phyloP scores from a whole-genome alignment of 2,888 invertebrate genomes.

The Scaptomyza reducta region DNA sequence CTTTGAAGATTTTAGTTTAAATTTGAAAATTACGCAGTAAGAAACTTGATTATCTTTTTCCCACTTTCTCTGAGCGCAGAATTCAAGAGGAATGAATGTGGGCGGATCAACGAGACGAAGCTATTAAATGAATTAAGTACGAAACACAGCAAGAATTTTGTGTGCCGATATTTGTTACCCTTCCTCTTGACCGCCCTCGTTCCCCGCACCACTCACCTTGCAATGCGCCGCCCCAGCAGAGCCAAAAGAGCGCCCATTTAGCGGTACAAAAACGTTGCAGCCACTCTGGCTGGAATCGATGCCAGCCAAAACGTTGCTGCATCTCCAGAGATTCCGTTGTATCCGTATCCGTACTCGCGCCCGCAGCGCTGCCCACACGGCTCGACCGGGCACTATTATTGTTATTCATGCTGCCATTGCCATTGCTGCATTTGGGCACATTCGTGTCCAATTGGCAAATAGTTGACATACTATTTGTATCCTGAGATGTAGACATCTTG shows the following conservation, averaged over 20 bases:
- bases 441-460: constrained; percentile 32
- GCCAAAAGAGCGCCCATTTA: constrained; percentile 92
- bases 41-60: not conserved
- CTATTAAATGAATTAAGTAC: constrained; percentile 60
- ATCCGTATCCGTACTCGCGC: constrained; percentile 18
- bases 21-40: not conserved
- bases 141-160: constrained; percentile 23
- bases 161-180: constrained; percentile 5
- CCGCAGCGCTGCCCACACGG: constrained; percentile 53
- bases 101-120: constrained; percentile 43
- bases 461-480: constrained; percentile 23
- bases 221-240: constrained; percentile 92
- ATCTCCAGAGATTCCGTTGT: constrained; percentile 15
- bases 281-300: constrained; percentile 87
- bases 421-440: constrained; percentile 50
- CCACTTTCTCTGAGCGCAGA: not conserved
- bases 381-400: constrained; percentile 75
- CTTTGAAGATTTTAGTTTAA: not conserved
- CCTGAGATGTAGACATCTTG: constrained; percentile 40
- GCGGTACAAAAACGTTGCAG: constrained; percentile 89
- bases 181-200: not conserved
- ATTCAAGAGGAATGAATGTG: constrained; percentile 30
- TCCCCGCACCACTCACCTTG: constrained; percentile 86
- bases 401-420: constrained; percentile 67
- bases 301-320: constrained; percentile 87